phyloP scores from a whole-genome alignment of 2,797 vertebrate genomes.

The Trachurus trachurus region DNA sequence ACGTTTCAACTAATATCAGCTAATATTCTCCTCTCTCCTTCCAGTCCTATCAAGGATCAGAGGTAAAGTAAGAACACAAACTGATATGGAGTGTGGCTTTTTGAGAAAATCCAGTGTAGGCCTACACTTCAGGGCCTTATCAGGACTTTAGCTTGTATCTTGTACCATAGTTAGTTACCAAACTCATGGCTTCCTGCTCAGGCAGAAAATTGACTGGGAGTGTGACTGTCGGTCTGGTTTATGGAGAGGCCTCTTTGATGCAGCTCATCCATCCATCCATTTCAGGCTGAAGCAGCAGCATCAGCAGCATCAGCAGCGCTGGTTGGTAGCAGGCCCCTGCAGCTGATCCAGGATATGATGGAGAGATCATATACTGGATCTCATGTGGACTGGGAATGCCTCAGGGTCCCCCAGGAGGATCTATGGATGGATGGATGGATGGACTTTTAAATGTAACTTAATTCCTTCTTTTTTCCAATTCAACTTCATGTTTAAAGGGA shows the following conservation, averaged over 20 bases:
- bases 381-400: not conserved
- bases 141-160: not conserved
- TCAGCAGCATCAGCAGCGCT: not conserved
- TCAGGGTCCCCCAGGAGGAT: not conserved
- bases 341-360: not conserved
- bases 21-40: constrained; percentile 1
- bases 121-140: not conserved
- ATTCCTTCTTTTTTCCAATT: too few species aligned
- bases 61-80: not conserved
- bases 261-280: not conserved
- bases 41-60: not conserved
- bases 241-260: constrained; percentile 16
- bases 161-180: not conserved
- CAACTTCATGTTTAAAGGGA: too few species aligned
- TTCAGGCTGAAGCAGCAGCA: not conserved
- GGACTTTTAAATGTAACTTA: not conserved
- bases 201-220: constrained; percentile 1
- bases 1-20: not conserved
- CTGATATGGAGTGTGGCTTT: not conserved
- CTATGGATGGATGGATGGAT: not conserved
- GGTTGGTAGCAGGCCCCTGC: not conserved
- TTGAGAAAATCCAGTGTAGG: not conserved
- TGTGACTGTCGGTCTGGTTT: not conserved
- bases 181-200: not conserved
- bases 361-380: not conserved